These are phyloP conservation scores for Synergus gifuensis DNA, from an alignment of 2,888 invertebrate genomes.

Conservation along the genomic window DNA sequence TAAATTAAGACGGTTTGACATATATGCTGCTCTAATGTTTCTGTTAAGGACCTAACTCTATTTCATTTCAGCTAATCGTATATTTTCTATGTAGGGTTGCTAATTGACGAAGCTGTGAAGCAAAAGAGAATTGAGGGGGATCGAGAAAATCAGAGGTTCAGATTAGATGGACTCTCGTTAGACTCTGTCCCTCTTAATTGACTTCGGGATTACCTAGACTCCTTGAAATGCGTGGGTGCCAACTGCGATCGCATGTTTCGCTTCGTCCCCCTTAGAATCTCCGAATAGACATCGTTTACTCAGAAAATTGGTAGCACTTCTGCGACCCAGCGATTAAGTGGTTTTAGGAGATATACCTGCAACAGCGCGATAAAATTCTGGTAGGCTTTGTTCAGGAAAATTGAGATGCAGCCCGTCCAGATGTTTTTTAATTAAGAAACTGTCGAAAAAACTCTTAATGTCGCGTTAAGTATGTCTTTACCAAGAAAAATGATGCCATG, in stretches of 20 bases:
- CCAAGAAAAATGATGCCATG: slow-evolving; percentile 13
- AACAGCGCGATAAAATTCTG: slow-evolving; percentile 28
- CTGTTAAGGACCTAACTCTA: no score
- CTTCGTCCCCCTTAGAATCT: slow-evolving; percentile 62
- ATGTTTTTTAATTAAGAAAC: slow-evolving; percentile 36
- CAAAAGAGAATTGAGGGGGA: slow-evolving; percentile 29
- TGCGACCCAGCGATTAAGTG: slow-evolving; percentile 74
- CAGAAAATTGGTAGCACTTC: slow-evolving; percentile 74
- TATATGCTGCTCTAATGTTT: no score
- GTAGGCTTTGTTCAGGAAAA: slow-evolving; percentile 20
- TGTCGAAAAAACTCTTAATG: slow-evolving; percentile 24
- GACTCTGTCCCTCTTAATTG: slow-evolving; percentile 64
- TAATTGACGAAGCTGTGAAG: slow-evolving; percentile 4
- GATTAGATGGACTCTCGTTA: slow-evolving; percentile 42
- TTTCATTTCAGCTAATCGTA: not conserved
- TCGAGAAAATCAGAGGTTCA: slow-evolving; percentile 27
- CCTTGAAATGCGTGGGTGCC: slow-evolving; percentile 64
- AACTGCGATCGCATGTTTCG: slow-evolving; percentile 69
- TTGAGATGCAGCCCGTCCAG: not conserved
- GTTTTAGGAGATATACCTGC: slow-evolving; percentile 67
- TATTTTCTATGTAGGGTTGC: not conserved
- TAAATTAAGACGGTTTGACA: no score
- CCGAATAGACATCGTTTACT: slow-evolving; percentile 66
- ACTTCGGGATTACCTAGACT: slow-evolving; percentile 65
- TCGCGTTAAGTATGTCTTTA: slow-evolving; percentile 5